These are phyloP conservation scores for Campoletis raptor DNA, from an alignment of 2,888 invertebrate species.

Conservation along the genomic window DNA sequence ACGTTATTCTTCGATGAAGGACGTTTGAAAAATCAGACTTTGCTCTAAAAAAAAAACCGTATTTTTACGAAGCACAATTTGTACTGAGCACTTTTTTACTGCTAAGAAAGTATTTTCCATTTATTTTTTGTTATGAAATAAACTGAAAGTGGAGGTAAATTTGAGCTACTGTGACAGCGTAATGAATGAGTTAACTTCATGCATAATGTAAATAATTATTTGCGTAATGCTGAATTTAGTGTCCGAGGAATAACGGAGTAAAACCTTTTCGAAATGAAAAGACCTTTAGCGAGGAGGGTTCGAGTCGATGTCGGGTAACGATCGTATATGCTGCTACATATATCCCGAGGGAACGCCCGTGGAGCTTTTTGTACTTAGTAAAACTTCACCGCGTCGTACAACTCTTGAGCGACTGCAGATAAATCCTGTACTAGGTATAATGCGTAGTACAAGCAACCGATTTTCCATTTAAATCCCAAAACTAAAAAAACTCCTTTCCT, in stretches of 20 bases:
- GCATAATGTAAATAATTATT: constrained; percentile 28
- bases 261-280: not conserved
- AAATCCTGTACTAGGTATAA: constrained; percentile 3
- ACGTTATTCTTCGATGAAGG: no score
- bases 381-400: constrained; percentile 5
- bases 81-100: not conserved
- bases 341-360: constrained; percentile 5
- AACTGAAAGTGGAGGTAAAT: not conserved
- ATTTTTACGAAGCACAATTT: not conserved
- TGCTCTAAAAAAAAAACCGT: not conserved
- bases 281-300: constrained; percentile 10
- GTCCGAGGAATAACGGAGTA: not conserved
- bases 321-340: constrained; percentile 12
- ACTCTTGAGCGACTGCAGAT: constrained; percentile 12
- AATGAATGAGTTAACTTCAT: constrained; percentile 3
- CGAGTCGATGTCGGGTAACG: constrained; percentile 15
- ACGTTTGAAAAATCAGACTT: not conserved
- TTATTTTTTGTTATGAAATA: not conserved
- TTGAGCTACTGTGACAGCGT: not conserved
- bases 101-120: not conserved
- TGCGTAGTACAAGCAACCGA: not conserved
- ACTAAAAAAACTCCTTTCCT: not conserved
- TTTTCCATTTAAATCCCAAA: constrained; percentile 9
- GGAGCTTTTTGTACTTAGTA: constrained; percentile 26
- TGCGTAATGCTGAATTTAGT: constrained; percentile 14